Evolutionary conservation across 2,113 vertebrate species (phyloP).

Genomic region (Pterocles gutturalis): DNA sequence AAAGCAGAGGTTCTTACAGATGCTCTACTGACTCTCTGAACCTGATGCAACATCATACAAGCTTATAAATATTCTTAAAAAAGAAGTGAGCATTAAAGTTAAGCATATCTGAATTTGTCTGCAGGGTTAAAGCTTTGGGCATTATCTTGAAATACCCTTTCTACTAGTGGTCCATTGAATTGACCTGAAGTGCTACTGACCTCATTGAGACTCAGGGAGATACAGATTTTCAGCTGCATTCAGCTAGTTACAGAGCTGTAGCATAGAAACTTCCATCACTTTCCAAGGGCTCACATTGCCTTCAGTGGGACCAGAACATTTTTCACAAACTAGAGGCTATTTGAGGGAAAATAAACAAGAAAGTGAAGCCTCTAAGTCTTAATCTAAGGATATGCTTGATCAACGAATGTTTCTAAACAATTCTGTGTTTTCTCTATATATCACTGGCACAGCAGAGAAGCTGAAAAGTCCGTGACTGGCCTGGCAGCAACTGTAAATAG

Average conservation of each 20-base stretch:
- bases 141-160: constrained; percentile 22
- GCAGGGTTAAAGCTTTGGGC: background rate
- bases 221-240: background rate
- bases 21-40: background rate
- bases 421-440: background rate
- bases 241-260: constrained; percentile 13
- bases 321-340: background rate
- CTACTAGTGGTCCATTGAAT: background rate
- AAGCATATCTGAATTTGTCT: background rate
- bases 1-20: background rate
- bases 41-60: background rate
- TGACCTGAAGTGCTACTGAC: background rate
- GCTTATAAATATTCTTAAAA: background rate
- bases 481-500: too few relatives aligned
- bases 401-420: background rate
- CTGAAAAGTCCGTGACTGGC: too few relatives aligned
- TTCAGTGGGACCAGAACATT: background rate
- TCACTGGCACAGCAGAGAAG: too few relatives aligned
- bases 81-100: constrained; percentile 24
- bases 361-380: background rate
- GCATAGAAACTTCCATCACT: background rate
- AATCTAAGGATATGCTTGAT: background rate
- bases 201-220: background rate
- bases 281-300: background rate
- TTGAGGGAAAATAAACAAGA: background rate